A percentile compares a stretch with the other conserved stretches of the same genome.
Evolutionary conservation across 1,140 invertebrate species (phyloP).

Genomic region (Xylocopa sonorina): DNA sequence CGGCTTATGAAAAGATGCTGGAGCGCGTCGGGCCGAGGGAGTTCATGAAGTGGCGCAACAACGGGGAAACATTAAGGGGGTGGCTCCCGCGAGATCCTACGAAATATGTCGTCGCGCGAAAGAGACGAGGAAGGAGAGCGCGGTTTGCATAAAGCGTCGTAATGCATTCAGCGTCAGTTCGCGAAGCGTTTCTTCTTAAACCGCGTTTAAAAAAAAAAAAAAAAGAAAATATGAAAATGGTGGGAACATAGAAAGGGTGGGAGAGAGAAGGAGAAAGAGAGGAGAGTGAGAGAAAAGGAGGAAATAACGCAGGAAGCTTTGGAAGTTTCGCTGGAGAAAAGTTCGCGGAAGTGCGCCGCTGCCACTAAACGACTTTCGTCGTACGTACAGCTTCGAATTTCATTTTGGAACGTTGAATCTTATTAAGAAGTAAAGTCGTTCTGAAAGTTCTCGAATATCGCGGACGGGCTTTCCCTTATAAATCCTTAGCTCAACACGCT

Average conservation of each 20-base stretch:
- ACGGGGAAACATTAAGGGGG: constrained; percentile 34
- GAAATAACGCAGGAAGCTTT: constrained; percentile 52
- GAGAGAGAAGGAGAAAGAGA: not conserved
- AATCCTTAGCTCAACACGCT: constrained; percentile 58
- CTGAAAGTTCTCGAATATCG: constrained; percentile 66
- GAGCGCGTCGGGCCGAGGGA: not conserved
- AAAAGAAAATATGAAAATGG: not conserved
- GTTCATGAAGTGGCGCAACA: constrained; percentile 11
- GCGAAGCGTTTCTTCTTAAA: constrained; percentile 42
- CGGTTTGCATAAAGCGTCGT: constrained; percentile 46
- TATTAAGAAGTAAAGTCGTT: constrained; percentile 72
- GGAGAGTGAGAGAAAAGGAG: not conserved
- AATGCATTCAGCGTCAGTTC: constrained; percentile 52
- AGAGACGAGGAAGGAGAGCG: not conserved
- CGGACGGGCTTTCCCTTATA: constrained; percentile 59
- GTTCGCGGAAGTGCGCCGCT: constrained; percentile 56
- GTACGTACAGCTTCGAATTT: constrained; percentile 67
- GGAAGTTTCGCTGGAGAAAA: constrained; percentile 57
- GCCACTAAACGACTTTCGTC: constrained; percentile 61
- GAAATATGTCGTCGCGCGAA: constrained; percentile 31
- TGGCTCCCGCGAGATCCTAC: constrained; percentile 12
- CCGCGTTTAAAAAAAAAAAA: constrained; percentile 2
- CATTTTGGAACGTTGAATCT: constrained; percentile 70
- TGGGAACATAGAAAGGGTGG: not conserved
- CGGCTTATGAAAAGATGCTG: not conserved